Base-by-base conservation (phyloP, 2,888 invertebrate genomes). In the Portevinia maculata region DNA sequence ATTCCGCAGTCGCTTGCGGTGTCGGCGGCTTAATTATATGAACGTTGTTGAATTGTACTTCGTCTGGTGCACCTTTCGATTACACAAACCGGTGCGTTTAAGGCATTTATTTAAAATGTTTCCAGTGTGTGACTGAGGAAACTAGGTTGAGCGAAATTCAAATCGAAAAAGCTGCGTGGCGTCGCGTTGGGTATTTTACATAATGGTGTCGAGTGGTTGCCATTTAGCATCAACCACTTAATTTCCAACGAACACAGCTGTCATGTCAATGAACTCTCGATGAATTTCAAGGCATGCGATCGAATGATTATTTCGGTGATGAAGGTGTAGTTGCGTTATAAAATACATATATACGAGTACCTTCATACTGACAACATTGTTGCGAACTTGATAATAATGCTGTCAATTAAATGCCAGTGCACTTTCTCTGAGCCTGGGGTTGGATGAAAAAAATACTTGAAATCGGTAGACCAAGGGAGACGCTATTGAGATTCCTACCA, bases 181-280 rank as follows among this genome's bases (percentile, higher is more conserved):
- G 13, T 15, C 9, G 21, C 11, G 34, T 8, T 19, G 28, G 30
- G 37, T 52, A n/a, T n/a, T n/a, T n/a, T n/a, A n/a, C n/a, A n/a
- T n/a, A 19, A 41, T 24, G 39, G 52, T 37, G 24, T 11, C 11
- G 34, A 21, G 41, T 30, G 60, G 60, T 28, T 73, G 74, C 55
- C 74, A 67, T 67, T 75, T 75, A 67, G 59, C 75, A 75, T 67
- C 59, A 60, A 59, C 67, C 59, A 75, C 67, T 67, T 60, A 59
- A 75, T 67, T n/a, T 67, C 75, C 59, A 75, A 19, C 44, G 59
- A 52, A 37, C 44, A 17, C 52, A 4, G 60, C 50, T 52, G 69
- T 59, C 57, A 69, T 83, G 83, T 83, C 83, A 76, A 67, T 83
- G 83, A 83, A 83, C 83, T 52, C 71, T 71, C 67, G 44, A 44